phyloP scores from a whole-genome alignment of 2,797 vertebrate species.

The Microcaecilia unicolor region DNA sequence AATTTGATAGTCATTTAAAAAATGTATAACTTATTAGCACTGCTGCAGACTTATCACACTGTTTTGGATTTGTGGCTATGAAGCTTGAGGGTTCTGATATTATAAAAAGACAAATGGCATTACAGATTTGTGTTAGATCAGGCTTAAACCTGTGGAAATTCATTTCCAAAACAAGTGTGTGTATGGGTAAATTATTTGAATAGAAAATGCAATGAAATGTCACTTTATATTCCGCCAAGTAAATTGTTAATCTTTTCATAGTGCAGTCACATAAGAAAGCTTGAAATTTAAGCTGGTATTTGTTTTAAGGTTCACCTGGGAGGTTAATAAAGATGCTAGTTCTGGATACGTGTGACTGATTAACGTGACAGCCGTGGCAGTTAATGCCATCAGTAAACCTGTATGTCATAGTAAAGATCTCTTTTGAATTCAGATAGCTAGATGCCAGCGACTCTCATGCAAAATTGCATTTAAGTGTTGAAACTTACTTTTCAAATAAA shows the following conservation, averaged over 20 bases:
- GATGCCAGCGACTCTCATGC: slow-evolving; percentile 11
- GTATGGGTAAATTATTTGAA: slow-evolving; percentile 17
- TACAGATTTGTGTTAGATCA: too few species aligned
- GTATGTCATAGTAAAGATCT: slow-evolving; percentile 14
- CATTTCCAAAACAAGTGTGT: background rate
- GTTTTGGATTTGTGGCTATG: too few species aligned
- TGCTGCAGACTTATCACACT: slow-evolving; percentile 1
- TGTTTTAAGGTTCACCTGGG: slow-evolving; percentile 6
- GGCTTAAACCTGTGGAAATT: slow-evolving; percentile 4
- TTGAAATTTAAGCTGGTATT: slow-evolving; percentile 8
- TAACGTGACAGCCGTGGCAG: slow-evolving; percentile 1
- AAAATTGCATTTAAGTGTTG: slow-evolving; percentile 28
- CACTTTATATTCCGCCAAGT: background rate
- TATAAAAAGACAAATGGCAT: too few species aligned
- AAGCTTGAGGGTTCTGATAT: too few species aligned
- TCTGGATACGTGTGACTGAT: slow-evolving; percentile 1
- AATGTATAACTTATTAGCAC: background rate
- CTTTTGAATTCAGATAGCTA: slow-evolving; percentile 15
- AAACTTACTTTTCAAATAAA: slow-evolving; percentile 42
- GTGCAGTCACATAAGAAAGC: background rate
- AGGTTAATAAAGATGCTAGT: slow-evolving; percentile 7
- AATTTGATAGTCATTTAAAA: background rate
- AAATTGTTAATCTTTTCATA: background rate
- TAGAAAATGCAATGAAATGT: background rate
- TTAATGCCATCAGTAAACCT: slow-evolving; percentile 8